Percentiles rank a stretch among this genome's conserved stretches.
phyloP scores from a whole-genome alignment of 2,113 vertebrate species.

The Paracanthobrama guichenoti region DNA sequence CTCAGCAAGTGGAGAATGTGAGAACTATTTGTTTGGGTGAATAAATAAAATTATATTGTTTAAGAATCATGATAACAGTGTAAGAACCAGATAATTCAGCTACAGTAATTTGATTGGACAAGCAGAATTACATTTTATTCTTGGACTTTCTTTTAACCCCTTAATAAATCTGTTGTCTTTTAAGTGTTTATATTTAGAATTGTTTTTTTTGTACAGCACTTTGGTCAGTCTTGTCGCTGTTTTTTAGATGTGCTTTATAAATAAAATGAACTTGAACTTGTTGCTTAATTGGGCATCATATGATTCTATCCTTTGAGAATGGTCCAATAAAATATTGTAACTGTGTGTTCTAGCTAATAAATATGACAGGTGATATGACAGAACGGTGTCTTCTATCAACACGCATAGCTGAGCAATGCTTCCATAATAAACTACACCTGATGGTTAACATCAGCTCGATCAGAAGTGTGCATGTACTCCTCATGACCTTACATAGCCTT shows the following conservation, averaged over 20 bases:
- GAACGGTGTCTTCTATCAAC: slow-evolving; percentile 17
- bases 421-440: slow-evolving; percentile 6
- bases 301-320: not conserved
- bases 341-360: slow-evolving; percentile 1
- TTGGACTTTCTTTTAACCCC: not conserved
- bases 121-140: not conserved
- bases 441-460: not conserved
- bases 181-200: too few relatives aligned
- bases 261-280: too few relatives aligned
- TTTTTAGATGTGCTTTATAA: too few relatives aligned
- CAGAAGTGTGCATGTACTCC: not conserved
- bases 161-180: not conserved
- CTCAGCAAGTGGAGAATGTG: not conserved
- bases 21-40: not conserved
- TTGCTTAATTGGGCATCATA: not conserved
- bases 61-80: not conserved
- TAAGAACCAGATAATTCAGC: not conserved
- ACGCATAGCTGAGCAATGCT: not conserved
- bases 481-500: slow-evolving; percentile 21
- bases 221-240: too few relatives aligned
- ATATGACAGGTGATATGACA: not conserved
- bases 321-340: not conserved
- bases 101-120: not conserved
- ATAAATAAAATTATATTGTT: not conserved
- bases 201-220: too few relatives aligned